Base-by-base conservation (phyloP, 2,113 vertebrate genomes). In the Aramus guarauna region DNA sequence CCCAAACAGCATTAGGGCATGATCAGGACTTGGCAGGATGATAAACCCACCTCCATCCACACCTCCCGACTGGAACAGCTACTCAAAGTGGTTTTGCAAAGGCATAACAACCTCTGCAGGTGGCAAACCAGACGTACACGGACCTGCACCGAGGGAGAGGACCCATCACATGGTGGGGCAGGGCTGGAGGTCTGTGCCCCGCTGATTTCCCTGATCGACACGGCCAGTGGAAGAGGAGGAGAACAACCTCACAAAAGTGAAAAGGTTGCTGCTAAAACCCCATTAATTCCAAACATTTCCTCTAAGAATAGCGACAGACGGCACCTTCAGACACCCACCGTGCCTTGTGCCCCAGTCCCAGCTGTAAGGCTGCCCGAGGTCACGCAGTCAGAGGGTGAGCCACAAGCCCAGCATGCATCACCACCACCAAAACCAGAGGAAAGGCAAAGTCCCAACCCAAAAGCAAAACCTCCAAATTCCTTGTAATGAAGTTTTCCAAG, bases 121-220 rank as follows among this genome's bases (percentile, higher is more conserved):
- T 30, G 17, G 36, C n/a, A 71, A 64, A 48, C 20, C 23, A 62
- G 39, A n/a, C 0, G 3, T 10, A 53, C 14, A 15, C 0, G 1
- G 14, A 48, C n/a, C 63, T 30, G 55, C 63, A 62, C 16, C 1
- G 2, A 58, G 30, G 67, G 43, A 60, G 27, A 34, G 36, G 52
- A 34, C 50, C 59, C 52, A 32, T 6, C 1, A 2, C 6, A 2
- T 27, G 77, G 52, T 52, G 45, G 32, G 62, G 18, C 34, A 34
- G 37, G 69, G 69, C 60, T 37, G 53, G 26, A 34, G 22, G 27
- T 74, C 34, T 20, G 15, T 13, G 43, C 45, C 52, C 52, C 3
- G 2, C 47, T 37, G n/a, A 24, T 34, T 27, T 36, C n/a, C 29
- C 62, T 20, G 26, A 56, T 14, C 1, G 2, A 53, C 9, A 8